phyloP scores from a whole-genome alignment of 2,888 invertebrate species.

The Hoplodrina ambigua region DNA sequence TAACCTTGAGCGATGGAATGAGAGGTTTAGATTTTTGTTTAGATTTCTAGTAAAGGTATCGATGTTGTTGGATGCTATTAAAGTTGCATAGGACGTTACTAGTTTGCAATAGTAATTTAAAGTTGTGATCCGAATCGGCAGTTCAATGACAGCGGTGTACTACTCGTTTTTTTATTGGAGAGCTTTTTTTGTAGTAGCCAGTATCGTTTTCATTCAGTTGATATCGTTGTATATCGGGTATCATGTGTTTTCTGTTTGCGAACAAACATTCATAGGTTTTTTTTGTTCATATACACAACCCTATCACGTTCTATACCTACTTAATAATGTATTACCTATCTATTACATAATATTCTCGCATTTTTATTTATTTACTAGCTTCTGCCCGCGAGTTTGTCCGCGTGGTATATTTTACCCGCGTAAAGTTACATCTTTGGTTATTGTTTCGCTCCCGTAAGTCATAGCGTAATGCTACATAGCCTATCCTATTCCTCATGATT shows the following conservation, averaged over 20 bases:
- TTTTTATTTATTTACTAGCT: no score
- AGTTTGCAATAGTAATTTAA: constrained; percentile 83
- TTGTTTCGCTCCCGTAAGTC: no score
- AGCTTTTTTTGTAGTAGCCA: constrained; percentile 19
- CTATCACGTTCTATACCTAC: no score
- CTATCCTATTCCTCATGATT: no score
- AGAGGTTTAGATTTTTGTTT: background rate
- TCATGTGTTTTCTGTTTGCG: constrained; percentile 12
- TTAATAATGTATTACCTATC: no score
- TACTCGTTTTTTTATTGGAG: constrained; percentile 2
- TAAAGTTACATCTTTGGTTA: no score
- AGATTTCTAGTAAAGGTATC: constrained; percentile 48
- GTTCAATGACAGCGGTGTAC: constrained; percentile 34
- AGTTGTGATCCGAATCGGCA: constrained; percentile 73
- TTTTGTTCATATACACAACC: no score
- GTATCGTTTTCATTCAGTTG: constrained; percentile 33
- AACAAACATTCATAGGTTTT: constrained; percentile 1
- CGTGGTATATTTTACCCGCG: no score
- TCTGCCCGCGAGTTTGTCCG: no score
- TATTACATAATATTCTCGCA: no score
- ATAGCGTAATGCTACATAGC: no score
- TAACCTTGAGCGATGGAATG: fast-evolving
- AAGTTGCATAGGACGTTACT: constrained; percentile 75
- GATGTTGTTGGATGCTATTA: constrained; percentile 73
- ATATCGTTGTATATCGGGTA: constrained; percentile 12